Evolutionary conservation across 2,888 invertebrate genomes (phyloP).

Genomic region (Drosophila kanekoi): DNA sequence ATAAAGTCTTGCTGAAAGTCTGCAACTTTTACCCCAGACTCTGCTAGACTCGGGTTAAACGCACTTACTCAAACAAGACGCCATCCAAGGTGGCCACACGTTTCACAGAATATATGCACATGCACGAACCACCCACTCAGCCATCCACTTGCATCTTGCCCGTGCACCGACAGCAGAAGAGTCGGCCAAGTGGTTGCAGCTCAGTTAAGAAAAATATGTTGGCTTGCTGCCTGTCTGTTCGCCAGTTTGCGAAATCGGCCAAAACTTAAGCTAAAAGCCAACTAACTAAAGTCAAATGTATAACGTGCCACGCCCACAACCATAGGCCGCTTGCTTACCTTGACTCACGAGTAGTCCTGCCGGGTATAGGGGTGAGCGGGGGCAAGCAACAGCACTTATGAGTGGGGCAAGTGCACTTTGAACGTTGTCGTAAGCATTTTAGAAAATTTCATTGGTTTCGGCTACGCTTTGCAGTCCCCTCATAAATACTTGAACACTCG

Average conservation of each 20-base stretch:
- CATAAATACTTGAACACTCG: slow-evolving; percentile 70
- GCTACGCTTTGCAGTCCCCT: slow-evolving; percentile 68
- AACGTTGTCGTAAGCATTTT: slow-evolving; percentile 74
- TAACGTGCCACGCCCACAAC: slow-evolving; percentile 42
- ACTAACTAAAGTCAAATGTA: slow-evolving; percentile 67
- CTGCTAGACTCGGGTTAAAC: slow-evolving; percentile 47
- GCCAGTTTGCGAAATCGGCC: slow-evolving; percentile 57
- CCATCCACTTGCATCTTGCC: slow-evolving; percentile 21
- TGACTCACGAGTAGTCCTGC: neutral
- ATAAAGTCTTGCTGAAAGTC: slow-evolving; percentile 45
- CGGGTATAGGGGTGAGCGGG: neutral
- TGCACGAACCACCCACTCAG: slow-evolving; percentile 29
- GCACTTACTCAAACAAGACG: slow-evolving; percentile 43
- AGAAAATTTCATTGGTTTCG: slow-evolving; percentile 76
- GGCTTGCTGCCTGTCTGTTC: slow-evolving; percentile 38
- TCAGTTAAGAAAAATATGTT: slow-evolving; percentile 65
- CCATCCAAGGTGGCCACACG: slow-evolving; percentile 21
- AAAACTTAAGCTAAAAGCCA: slow-evolving; percentile 71
- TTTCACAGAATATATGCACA: slow-evolving; percentile 56
- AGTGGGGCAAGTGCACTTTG: slow-evolving; percentile 73
- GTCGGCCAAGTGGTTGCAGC: slow-evolving; percentile 53
- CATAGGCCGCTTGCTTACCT: slow-evolving; percentile 30
- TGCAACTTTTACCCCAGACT: slow-evolving; percentile 44
- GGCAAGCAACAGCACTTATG: slow-evolving; percentile 35
- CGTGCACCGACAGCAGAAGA: slow-evolving; percentile 38